phyloP scores from a whole-genome alignment of 2,888 invertebrate genomes.

The Asteroscopus sphinx region DNA sequence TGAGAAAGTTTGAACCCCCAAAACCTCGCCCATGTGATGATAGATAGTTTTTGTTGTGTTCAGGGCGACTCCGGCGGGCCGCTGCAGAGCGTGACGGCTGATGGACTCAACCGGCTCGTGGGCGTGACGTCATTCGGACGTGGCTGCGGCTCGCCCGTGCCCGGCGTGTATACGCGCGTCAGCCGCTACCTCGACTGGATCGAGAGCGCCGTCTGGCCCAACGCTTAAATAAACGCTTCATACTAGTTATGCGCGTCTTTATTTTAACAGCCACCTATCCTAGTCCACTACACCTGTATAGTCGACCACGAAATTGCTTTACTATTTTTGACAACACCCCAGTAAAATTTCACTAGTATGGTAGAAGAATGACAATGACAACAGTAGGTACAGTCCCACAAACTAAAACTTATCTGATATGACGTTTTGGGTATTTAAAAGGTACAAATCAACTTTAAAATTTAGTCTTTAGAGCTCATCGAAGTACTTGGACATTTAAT shows the following conservation, averaged over 20 bases:
- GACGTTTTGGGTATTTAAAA: no score
- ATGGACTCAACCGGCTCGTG: slow-evolving; percentile 74
- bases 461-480: no score
- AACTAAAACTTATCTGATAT: no score
- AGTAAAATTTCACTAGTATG: no score
- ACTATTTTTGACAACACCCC: no score
- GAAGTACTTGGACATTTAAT: no score
- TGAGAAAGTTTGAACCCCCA: no score
- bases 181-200: slow-evolving; percentile 83
- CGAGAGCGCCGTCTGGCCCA: slow-evolving; percentile 77
- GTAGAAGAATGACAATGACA: no score
- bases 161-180: slow-evolving; percentile 84
- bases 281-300: not conserved
- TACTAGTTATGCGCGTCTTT: not conserved
- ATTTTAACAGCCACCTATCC: not conserved
- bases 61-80: slow-evolving; percentile 88
- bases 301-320: no score
- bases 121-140: slow-evolving; percentile 86
- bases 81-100: slow-evolving; percentile 64
- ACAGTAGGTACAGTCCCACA: no score
- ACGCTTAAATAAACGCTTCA: slow-evolving; percentile 37
- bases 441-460: no score
- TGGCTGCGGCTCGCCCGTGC: slow-evolving; percentile 80
- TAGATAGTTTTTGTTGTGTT: not conserved
- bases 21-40: no score